Conservation (phyloP, 2,888 invertebrate species). For the Himalopsyche anomala region DNA sequence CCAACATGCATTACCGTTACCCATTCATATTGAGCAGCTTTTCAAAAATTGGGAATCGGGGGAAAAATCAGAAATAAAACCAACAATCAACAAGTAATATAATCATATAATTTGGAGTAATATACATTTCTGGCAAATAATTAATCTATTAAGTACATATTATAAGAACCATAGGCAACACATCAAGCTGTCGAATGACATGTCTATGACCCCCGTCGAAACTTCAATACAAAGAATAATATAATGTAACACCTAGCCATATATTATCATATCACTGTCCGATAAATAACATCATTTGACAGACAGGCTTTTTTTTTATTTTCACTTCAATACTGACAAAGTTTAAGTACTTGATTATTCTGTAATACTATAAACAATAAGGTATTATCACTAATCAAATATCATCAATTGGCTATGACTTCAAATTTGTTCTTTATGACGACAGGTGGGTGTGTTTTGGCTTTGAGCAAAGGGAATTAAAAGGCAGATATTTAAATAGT, state of each 20-base stretch:
- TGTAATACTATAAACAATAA: no score
- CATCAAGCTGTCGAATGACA: constrained; percentile 23
- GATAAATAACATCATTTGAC: constrained; percentile 8
- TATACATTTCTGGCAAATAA: constrained; percentile 59
- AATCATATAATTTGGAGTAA: constrained; percentile 57
- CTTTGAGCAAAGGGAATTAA: no score
- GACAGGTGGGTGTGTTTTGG: no score
- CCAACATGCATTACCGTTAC: no score
- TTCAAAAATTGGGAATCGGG: background rate
- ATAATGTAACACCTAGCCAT: background rate
- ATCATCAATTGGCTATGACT: no score
- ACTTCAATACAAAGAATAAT: constrained; percentile 21
- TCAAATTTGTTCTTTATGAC: no score
- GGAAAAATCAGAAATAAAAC: background rate
- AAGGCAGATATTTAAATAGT: no score
- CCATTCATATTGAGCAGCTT: no score
- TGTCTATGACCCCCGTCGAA: background rate
- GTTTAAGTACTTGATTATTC: no score
- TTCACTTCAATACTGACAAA: no score
- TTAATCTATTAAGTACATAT: constrained; percentile 57
- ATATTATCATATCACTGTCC: constrained; percentile 20
- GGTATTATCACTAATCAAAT: no score
- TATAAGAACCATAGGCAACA: constrained; percentile 49
- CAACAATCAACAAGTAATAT: constrained; percentile 56
- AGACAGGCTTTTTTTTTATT: no score